These are phyloP conservation scores for Drosophila albomicans DNA, from an alignment of 1,140 invertebrate genomes.

Conservation along the genomic window DNA sequence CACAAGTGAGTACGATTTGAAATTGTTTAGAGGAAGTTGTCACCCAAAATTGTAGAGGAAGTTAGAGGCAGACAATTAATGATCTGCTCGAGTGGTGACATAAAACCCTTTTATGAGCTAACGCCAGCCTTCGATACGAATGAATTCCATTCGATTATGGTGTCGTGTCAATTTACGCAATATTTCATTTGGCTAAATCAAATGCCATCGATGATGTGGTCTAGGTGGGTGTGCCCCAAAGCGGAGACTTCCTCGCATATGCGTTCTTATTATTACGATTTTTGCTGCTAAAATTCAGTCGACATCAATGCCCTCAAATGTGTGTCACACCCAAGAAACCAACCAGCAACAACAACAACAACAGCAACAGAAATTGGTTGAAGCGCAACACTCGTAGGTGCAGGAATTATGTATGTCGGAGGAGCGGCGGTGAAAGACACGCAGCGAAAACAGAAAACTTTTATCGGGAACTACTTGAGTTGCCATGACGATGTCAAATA, in stretches of 20 bases:
- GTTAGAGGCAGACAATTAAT: conserved; percentile 14
- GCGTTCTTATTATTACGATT: conserved; percentile 41
- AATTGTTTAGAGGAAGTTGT: background rate
- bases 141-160: conserved; percentile 40
- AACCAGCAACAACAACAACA: conserved; percentile 34
- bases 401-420: conserved; percentile 21
- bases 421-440: conserved; percentile 31
- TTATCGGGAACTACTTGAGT: conserved; percentile 42
- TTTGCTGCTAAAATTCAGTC: conserved; percentile 42
- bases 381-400: conserved; percentile 14
- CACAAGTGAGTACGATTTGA: conserved; percentile 61
- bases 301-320: conserved; percentile 56
- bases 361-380: conserved; percentile 40
- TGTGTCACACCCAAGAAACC: conserved; percentile 66
- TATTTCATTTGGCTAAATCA: conserved; percentile 52
- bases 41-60: background rate
- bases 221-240: conserved; percentile 34
- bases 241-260: background rate
- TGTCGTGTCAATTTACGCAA: conserved; percentile 58
- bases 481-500: conserved; percentile 66
- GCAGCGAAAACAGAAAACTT: conserved; percentile 19
- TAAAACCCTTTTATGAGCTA: background rate
- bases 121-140: background rate
- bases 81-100: conserved; percentile 29
- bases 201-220: conserved; percentile 47